Base-by-base conservation (phyloP, 2,888 invertebrate species). In the Caenorhabditis imperialis region DNA sequence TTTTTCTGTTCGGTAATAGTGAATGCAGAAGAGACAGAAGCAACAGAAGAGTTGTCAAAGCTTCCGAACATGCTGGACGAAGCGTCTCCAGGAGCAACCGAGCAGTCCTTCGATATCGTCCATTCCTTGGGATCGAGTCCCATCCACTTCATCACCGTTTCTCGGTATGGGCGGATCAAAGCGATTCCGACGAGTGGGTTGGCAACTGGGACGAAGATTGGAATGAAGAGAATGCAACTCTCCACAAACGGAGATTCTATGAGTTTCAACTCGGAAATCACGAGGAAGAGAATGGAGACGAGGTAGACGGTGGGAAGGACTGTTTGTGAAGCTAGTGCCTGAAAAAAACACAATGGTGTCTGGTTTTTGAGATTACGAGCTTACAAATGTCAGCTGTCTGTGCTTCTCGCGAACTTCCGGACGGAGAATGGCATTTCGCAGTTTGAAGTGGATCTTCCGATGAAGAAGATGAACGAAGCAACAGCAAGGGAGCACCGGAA, bases 321-420 rank as follows among this genome's bases (percentile, higher is more conserved):
- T 8, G 63, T 12, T 22, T 63, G 63, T 2, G 48, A 27, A 7
- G 47, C 45, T 8, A 63, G 63, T 2, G 63, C 63, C 63, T 63
- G 48, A 16, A 55, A 50, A 12, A 12, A 2, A 14, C 16, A 10
- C 18, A 25, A 7, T 0, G 12, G 25, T 25, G 14, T 27, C 12
- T 45, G n/a, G 7, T 12, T 1, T 18, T 8, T 5, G 10, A 16
- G 20, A 44, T 4, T 14, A n/a, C 2, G 27, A 23, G 25, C 63
- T 47, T 23, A 63, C 63, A 12, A 54, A 47, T 37, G 63, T 63
- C 40, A 63, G 40, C 47, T 63, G 63, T 16, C 63, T 37, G 54
- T 63, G 63, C 14, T 54, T 63, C 23, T 63, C 63, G 20, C 63
- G 27, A 8, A 63, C 33, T 47, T 63, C 63, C 63, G 63, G 63